A percentile compares a stretch with the other conserved stretches of the same genome.
phyloP scores from a whole-genome alignment of 2,888 invertebrate genomes.

The Meliscaeva auricollis region DNA sequence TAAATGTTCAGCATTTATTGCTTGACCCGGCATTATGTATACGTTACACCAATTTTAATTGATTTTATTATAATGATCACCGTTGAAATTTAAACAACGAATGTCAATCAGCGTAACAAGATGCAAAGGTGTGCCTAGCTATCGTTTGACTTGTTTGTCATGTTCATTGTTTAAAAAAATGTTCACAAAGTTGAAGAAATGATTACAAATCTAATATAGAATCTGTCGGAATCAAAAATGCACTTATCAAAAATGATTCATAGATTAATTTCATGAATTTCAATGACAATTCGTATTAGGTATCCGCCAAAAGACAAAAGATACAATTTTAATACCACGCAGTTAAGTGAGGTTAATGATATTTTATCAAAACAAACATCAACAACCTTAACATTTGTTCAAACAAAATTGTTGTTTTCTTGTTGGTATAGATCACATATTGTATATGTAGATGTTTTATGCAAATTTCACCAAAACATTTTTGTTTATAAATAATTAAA shows the following conservation, averaged over 20 bases:
- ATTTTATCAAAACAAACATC: conserved; percentile 3
- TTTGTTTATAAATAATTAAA: not conserved
- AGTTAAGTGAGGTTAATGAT: not conserved
- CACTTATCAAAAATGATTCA: no score
- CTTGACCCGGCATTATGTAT: not conserved
- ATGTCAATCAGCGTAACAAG: conserved; percentile 1
- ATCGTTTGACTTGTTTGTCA: not conserved
- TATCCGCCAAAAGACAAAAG: not conserved
- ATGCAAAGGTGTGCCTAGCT: not conserved
- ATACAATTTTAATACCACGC: not conserved
- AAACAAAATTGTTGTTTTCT: not conserved
- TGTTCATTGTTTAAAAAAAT: not conserved
- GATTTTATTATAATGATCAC: not conserved
- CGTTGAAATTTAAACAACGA: not conserved
- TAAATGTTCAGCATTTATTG: not conserved
- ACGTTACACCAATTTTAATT: not conserved
- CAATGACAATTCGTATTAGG: not conserved
- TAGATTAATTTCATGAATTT: not conserved
- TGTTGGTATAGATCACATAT: not conserved
- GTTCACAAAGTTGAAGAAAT: not conserved
- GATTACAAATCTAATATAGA: not conserved
- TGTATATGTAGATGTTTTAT: not conserved
- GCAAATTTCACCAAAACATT: not conserved
- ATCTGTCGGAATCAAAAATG: no score
- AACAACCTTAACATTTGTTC: no score